Base-by-base conservation (phyloP, 2,888 invertebrate genomes). In the Pegoplata infirma region DNA sequence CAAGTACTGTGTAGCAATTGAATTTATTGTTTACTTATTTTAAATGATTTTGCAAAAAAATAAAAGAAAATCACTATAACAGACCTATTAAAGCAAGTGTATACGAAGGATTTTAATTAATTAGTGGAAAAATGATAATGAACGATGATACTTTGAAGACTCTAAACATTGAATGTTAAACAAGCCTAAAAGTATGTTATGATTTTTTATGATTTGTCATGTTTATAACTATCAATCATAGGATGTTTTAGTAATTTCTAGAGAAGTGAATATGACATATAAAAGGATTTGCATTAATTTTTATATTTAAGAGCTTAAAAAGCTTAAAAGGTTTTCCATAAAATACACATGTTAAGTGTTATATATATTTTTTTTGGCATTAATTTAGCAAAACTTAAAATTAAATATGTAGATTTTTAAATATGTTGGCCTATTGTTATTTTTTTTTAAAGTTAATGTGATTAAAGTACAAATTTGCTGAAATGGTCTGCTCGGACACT, bases 11-110 rank as follows among this genome's bases (percentile, higher is more conserved):
- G 14, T 44, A 61, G 66, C 67, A 69, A 74, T 66, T 75, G 47
- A 63, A 75, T 79, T 73, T 73, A 68, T 64, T 58, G 5, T 58
- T 66, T 75, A 74, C 74, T 79, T 79, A 79, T 66, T 75, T 75
- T 56, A 51, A 71, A 79, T 79, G 79, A 79, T 67, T 71, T 71
- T 71, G 56, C 79, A 72, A 49, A 63, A 67, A 58, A 58, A 10
- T n/a, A 5, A 23, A 56, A 47, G 5, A 25, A 12, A 36, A 3
- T 19, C 19, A 17, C 12, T 28, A 56, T 36, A 25, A 0, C 12
- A 23, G 17, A 61, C 16, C 58, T 61, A 66, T 59, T 40, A n/a
- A 40, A 25, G 64, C 68, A 73, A 68, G 47, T 78, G 73, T 71
- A 17, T 36, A 8, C n/a, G 53, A 63, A 55, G 61, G 51, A 55